A percentile compares a stretch with the other conserved stretches of the same genome.
Evolutionary conservation across 1,140 invertebrate genomes (phyloP).

Genomic region (Aphis gossypii): DNA sequence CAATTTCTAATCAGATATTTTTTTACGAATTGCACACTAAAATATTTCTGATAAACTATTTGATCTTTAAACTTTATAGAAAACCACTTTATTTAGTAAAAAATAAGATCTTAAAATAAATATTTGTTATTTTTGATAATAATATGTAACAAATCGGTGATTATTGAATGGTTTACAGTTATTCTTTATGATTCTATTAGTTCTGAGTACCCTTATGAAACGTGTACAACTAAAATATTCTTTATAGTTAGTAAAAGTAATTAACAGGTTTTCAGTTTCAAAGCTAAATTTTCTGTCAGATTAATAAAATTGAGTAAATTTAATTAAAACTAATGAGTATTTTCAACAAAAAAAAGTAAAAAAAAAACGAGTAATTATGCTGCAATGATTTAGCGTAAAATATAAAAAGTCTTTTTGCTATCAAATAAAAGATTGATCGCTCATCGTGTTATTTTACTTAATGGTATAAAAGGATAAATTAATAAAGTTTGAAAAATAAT

Average conservation of each 20-base stretch:
- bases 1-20: too few species aligned
- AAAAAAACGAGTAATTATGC: not conserved
- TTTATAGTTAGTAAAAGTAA: not conserved
- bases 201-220: not conserved
- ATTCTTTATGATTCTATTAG: not conserved
- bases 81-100: not conserved
- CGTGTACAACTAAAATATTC: not conserved
- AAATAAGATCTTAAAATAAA: not conserved
- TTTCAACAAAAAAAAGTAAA: not conserved
- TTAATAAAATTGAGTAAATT: not conserved
- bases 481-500: not conserved
- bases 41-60: not conserved
- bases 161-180: not conserved
- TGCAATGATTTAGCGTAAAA: not conserved
- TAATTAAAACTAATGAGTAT: constrained; percentile 18
- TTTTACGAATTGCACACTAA: too few species aligned
- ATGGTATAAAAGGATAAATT: not conserved
- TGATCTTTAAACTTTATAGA: not conserved
- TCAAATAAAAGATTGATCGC: not conserved
- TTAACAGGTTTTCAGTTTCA: not conserved
- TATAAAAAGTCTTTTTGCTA: not conserved
- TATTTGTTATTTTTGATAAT: not conserved
- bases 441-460: not conserved
- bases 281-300: not conserved
- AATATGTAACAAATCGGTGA: not conserved